Percentiles rank a stretch among this genome's conserved stretches.
Conservation (phyloP, 2,888 invertebrate genomes). For the Gymnocheta viridis region DNA sequence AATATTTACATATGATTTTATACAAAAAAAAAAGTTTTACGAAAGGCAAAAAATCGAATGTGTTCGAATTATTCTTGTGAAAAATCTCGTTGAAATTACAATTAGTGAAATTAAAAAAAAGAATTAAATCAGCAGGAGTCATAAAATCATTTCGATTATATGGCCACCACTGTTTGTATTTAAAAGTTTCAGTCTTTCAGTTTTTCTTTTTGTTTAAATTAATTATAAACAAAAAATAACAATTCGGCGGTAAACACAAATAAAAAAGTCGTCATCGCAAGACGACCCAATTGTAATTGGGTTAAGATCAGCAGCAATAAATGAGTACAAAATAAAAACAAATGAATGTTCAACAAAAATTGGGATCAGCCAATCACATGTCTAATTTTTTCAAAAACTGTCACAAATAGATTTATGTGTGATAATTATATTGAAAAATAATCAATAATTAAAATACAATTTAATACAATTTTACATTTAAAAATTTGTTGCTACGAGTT, state of each 20-base stretch:
- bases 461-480: neutral
- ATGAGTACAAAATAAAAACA: neutral
- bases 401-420: conserved; percentile 15
- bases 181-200: neutral
- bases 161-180: neutral
- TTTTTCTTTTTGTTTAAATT: neutral
- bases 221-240: neutral
- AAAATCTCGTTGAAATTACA: no score
- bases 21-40: no score
- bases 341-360: conserved; percentile 14
- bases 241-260: neutral
- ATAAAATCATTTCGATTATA: neutral
- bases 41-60: no score
- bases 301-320: conserved; percentile 19
- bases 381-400: neutral
- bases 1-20: no score
- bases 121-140: neutral
- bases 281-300: conserved; percentile 27
- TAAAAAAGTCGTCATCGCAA: conserved; percentile 10
- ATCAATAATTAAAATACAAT: no score
- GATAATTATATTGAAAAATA: neutral
- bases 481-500: neutral
- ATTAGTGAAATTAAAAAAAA: no score
- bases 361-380: neutral
- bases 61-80: no score